Percentiles rank a stretch among this genome's conserved stretches.
Evolutionary conservation across 2,797 vertebrate species (phyloP).

Genomic region (Sciurus carolinensis): DNA sequence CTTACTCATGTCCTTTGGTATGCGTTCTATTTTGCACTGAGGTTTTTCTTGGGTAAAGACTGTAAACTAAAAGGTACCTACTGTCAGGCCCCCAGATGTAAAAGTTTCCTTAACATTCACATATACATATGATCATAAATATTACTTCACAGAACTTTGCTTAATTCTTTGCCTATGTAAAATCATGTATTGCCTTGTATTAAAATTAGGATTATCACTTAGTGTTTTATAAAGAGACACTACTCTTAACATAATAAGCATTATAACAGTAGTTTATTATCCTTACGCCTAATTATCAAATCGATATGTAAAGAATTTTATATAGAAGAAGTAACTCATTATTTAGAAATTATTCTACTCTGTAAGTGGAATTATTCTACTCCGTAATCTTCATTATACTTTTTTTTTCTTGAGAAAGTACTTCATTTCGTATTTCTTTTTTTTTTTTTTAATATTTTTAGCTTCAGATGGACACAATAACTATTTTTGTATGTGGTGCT

Average conservation of each 20-base stretch:
- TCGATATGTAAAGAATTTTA: constrained; percentile 11
- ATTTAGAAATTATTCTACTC: neutral
- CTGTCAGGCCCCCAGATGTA: constrained; percentile 9
- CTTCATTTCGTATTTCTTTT: too few relatives aligned
- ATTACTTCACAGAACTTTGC: too few relatives aligned
- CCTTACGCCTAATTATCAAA: constrained; percentile 47
- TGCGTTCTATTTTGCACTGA: neutral
- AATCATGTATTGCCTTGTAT: neutral
- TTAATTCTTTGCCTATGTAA: constrained; percentile 10
- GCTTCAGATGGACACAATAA: neutral
- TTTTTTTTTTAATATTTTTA: too few relatives aligned
- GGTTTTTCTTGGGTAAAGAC: neutral
- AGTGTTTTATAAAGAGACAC: constrained; percentile 26
- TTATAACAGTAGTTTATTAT: neutral
- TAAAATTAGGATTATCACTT: constrained; percentile 29
- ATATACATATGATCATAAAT: neutral
- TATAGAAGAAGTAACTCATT: neutral
- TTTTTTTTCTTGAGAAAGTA: neutral
- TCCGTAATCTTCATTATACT: neutral
- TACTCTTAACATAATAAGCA: neutral
- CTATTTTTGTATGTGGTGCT: too few relatives aligned
- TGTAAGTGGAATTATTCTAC: neutral
- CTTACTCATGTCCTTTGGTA: neutral
- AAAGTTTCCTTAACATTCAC: constrained; percentile 9
- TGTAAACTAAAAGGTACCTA: neutral